A percentile compares a stretch with the other conserved stretches of the same genome.
These are phyloP conservation scores for Oceanodroma tethys DNA, from an alignment of 2,113 vertebrate species.

Conservation along the genomic window DNA sequence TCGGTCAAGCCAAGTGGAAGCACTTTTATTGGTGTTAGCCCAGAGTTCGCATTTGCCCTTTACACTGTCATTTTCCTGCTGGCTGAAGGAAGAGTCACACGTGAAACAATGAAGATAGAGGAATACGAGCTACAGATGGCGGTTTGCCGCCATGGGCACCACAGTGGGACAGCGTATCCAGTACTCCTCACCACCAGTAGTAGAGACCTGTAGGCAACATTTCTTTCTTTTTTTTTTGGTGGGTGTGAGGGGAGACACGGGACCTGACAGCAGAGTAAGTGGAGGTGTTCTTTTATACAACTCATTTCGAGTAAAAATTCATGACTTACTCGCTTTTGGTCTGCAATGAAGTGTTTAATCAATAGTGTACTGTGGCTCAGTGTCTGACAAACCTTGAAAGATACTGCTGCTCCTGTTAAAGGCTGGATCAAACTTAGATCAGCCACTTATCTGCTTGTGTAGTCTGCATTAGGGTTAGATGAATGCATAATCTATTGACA, in stretches of 20 bases:
- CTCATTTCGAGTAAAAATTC: background rate
- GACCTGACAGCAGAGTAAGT: background rate
- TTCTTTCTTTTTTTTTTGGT: background rate
- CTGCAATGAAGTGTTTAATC: background rate
- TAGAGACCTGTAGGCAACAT: background rate
- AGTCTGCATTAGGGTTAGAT: background rate
- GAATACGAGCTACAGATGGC: constrained; percentile 82
- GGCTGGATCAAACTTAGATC: background rate
- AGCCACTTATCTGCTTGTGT: background rate
- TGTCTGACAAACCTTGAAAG: background rate
- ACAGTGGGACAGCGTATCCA: constrained; percentile 83
- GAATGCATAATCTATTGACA: background rate
- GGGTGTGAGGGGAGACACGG: too few species aligned
- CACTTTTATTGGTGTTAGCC: constrained; percentile 84
- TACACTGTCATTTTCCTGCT: constrained; percentile 84
- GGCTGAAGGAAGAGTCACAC: constrained; percentile 71
- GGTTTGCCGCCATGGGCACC: constrained; percentile 73
- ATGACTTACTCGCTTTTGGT: background rate
- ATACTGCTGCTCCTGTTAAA: background rate
- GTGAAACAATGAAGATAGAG: constrained; percentile 74
- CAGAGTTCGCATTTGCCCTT: constrained; percentile 83
- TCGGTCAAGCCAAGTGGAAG: constrained; percentile 79
- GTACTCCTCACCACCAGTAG: constrained; percentile 79
- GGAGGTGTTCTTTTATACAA: background rate
- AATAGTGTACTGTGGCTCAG: background rate